Evolutionary conservation across 2,888 invertebrate genomes (phyloP).

Genomic region (Rotaria magnacalcarata): DNA sequence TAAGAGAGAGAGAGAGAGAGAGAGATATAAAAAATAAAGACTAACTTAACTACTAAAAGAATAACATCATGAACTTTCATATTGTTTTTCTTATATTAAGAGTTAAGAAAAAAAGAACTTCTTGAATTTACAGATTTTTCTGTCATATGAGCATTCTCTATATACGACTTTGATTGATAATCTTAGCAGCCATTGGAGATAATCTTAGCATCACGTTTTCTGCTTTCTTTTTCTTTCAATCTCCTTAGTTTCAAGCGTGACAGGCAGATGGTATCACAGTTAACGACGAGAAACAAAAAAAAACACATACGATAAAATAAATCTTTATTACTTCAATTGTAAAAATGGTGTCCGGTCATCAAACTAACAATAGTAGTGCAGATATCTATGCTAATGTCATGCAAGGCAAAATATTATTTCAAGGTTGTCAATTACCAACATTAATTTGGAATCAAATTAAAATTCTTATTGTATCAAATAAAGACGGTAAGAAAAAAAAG

Average conservation of each 20-base stretch:
- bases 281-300: neutral
- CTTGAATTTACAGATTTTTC: too few relatives aligned
- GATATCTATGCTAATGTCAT: neutral
- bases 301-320: too few relatives aligned
- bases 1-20: neutral
- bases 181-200: too few relatives aligned
- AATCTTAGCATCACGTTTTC: too few relatives aligned
- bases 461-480: slow-evolving; percentile 7
- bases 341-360: neutral
- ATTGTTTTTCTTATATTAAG: neutral
- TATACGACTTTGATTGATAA: too few relatives aligned
- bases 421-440: neutral
- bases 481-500: neutral
- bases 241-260: neutral
- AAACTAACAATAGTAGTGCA: neutral
- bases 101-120: neutral
- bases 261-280: neutral
- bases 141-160: too few relatives aligned
- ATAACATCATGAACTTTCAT: neutral
- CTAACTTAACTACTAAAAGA: neutral
- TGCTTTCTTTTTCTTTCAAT: neutral
- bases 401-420: neutral
- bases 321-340: neutral
- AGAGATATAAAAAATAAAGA: neutral
- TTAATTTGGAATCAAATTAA: slow-evolving; percentile 1